Evolutionary conservation across 1,140 invertebrate genomes (phyloP).

Genomic region (Eurosta solidaginis): DNA sequence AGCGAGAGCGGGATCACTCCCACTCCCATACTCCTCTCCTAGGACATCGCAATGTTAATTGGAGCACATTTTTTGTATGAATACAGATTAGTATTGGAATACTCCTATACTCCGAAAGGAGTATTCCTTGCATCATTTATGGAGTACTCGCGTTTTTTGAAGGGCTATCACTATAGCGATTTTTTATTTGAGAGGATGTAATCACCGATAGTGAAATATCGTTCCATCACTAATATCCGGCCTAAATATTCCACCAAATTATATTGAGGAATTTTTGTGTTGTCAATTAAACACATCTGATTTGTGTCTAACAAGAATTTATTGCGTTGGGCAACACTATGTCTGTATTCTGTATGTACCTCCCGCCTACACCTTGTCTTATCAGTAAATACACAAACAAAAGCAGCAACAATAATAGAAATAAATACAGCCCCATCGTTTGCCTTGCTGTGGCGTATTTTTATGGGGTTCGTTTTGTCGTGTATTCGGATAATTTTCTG

Average conservation of each 20-base stretch:
- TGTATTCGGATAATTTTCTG: conserved; percentile 28
- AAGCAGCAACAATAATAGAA: background rate
- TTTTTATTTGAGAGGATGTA: too few relatives aligned
- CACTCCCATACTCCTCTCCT: too few relatives aligned
- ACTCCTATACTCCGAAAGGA: too few relatives aligned
- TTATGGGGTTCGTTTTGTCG: conserved; percentile 26
- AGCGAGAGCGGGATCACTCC: too few relatives aligned
- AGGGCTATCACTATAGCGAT: too few relatives aligned
- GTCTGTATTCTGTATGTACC: conserved; percentile 33
- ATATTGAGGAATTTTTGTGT: background rate
- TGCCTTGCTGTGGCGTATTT: conserved; percentile 29
- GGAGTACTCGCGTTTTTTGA: too few relatives aligned
- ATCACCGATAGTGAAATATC: too few relatives aligned
- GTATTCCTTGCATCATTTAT: too few relatives aligned
- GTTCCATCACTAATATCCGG: too few relatives aligned
- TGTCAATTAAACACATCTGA: background rate
- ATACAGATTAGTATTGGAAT: too few relatives aligned
- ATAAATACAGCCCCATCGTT: conserved; percentile 29
- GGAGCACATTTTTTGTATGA: too few relatives aligned
- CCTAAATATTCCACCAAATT: background rate
- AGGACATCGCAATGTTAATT: too few relatives aligned
- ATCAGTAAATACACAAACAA: conserved; percentile 34
- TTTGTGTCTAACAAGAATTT: background rate
- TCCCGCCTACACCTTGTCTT: conserved; percentile 24
- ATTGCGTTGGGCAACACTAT: background rate